Evolutionary conservation across 2,888 invertebrate genomes (phyloP).

Genomic region (Parnassius smintheus): DNA sequence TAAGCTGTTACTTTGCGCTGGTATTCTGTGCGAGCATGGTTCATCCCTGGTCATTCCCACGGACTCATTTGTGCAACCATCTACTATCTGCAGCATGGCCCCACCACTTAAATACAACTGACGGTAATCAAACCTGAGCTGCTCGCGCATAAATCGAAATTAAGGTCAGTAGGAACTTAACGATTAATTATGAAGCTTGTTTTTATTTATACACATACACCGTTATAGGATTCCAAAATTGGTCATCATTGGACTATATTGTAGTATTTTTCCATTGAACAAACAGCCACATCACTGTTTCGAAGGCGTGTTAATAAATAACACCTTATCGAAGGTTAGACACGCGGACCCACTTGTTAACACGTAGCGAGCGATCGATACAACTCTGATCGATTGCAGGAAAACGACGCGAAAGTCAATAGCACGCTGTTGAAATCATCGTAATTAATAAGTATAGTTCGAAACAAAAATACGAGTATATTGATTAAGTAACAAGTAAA

Average conservation of each 20-base stretch:
- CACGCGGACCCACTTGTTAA: conserved; percentile 54
- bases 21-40: too few species aligned
- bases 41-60: too few species aligned
- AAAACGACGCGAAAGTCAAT: conserved; percentile 32
- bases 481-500: too few species aligned
- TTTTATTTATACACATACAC: background rate
- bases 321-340: conserved; percentile 48
- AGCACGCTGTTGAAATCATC: conserved; percentile 26
- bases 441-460: conserved; percentile 14
- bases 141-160: too few species aligned
- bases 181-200: too few species aligned
- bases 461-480: background rate
- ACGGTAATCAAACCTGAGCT: too few species aligned
- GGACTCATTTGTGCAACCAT: too few species aligned
- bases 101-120: too few species aligned
- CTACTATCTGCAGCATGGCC: too few species aligned
- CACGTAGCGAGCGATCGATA: conserved; percentile 56
- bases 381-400: conserved; percentile 46
- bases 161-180: too few species aligned
- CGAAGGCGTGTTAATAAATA: conserved; percentile 45
- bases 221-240: background rate
- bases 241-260: background rate
- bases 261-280: conserved; percentile 17
- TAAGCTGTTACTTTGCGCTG: too few species aligned
- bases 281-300: conserved; percentile 9